A percentile compares a stretch with the other conserved stretches of the same genome.
Conservation (phyloP, 2,113 vertebrate genomes). For the Actenoides lindsayi region DNA sequence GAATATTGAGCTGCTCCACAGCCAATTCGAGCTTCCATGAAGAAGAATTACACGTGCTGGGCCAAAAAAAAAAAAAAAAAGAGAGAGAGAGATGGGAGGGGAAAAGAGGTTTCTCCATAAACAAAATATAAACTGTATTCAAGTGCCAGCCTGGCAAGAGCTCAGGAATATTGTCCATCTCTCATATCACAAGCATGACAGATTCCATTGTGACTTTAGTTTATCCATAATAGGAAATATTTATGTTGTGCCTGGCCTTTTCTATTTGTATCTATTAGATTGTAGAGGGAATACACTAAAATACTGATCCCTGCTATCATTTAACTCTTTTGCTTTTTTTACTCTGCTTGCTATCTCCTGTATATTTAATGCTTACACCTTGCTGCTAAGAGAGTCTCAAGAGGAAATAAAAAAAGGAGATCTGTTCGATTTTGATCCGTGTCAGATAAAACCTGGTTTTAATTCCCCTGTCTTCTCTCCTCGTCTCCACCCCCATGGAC, state of each 20-base stretch:
- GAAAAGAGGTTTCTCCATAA: slow-evolving; percentile 77
- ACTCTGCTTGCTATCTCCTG: slow-evolving; percentile 10
- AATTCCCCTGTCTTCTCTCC: slow-evolving; percentile 1
- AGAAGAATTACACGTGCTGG: slow-evolving; percentile 84
- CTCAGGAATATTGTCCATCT: slow-evolving; percentile 79
- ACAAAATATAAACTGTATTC: slow-evolving; percentile 82
- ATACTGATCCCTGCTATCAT: slow-evolving; percentile 29
- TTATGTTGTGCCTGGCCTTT: slow-evolving; percentile 72
- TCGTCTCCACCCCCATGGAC: background rate
- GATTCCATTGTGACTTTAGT: slow-evolving; percentile 80
- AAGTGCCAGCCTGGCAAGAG: slow-evolving; percentile 71
- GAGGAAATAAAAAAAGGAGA: slow-evolving; percentile 1
- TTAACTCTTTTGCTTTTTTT: slow-evolving; percentile 31
- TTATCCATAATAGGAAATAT: slow-evolving; percentile 84
- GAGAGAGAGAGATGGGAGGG: background rate
- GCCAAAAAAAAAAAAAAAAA: slow-evolving; percentile 36
- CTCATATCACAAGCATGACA: slow-evolving; percentile 80
- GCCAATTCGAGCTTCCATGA: slow-evolving; percentile 80
- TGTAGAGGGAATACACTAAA: slow-evolving; percentile 59
- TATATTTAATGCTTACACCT: slow-evolving; percentile 39
- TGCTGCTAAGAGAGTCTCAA: slow-evolving; percentile 1
- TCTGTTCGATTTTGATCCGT: background rate
- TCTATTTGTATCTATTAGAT: slow-evolving; percentile 63
- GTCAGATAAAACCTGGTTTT: slow-evolving; percentile 15
- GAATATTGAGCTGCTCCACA: slow-evolving; percentile 85